Conservation (phyloP, 2,113 vertebrate species). For the Rhea pennata region DNA sequence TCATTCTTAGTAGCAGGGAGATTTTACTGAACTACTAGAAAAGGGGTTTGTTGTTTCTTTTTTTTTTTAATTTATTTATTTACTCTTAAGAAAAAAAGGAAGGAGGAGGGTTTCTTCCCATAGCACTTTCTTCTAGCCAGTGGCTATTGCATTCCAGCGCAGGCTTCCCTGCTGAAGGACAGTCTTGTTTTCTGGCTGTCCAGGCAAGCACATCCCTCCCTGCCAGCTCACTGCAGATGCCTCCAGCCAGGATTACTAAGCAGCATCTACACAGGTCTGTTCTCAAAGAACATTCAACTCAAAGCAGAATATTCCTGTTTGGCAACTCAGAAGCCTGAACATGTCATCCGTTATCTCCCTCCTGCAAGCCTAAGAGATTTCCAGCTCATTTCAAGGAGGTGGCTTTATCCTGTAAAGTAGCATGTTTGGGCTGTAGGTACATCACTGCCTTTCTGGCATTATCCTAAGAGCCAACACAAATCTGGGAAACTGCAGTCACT, state of each 20-base stretch:
- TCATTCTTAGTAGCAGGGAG: background rate
- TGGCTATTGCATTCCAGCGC: background rate
- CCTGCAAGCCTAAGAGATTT: background rate
- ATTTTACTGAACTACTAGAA: background rate
- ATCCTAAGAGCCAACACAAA: background rate
- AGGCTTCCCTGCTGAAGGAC: background rate
- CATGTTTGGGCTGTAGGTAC: background rate
- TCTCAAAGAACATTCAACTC: background rate
- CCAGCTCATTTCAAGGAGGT: background rate
- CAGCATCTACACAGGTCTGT: background rate
- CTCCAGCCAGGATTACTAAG: slow-evolving; percentile 24
- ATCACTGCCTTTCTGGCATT: background rate
- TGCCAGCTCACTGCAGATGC: background rate
- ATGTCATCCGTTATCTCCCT: background rate
- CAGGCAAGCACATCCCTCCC: background rate
- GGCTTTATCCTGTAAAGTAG: background rate
- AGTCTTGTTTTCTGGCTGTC: background rate
- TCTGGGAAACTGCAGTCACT: background rate
- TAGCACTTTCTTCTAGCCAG: background rate
- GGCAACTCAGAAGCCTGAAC: background rate
- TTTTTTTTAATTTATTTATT: background rate
- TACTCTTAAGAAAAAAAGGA: background rate
- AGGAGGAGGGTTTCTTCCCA: background rate
- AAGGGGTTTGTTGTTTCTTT: accelerated
- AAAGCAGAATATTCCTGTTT: background rate